phyloP scores from a whole-genome alignment of 2,797 vertebrate genomes.

The Phataginus tricuspis region DNA sequence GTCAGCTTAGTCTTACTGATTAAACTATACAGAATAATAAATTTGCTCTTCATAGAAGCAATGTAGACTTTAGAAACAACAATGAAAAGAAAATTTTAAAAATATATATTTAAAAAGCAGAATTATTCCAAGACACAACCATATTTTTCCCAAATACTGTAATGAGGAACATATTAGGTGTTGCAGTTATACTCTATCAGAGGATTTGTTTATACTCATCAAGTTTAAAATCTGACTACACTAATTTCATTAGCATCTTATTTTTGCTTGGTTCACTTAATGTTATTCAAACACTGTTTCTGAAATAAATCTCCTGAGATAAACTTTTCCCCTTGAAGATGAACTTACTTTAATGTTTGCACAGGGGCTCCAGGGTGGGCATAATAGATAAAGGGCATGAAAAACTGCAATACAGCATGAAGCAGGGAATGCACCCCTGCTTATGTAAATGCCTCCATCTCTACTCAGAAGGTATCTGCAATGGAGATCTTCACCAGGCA shows the following conservation, averaged over 20 bases:
- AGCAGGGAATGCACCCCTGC: background rate
- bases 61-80: background rate
- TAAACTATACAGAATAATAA: background rate
- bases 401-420: background rate
- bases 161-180: conserved; percentile 15
- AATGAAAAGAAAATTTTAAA: background rate
- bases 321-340: conserved; percentile 42
- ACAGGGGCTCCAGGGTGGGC: background rate
- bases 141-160: background rate
- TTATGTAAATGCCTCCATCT: background rate
- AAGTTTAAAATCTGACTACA: conserved; percentile 59
- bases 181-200: background rate
- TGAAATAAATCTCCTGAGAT: conserved; percentile 45
- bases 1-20: background rate
- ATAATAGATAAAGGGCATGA: background rate
- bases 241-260: conserved; percentile 74
- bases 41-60: background rate
- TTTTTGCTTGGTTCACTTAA: conserved; percentile 63
- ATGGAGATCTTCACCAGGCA: background rate
- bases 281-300: conserved; percentile 62
- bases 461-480: background rate
- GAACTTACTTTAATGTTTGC: conserved; percentile 43
- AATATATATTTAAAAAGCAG: background rate
- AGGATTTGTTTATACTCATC: conserved; percentile 55
- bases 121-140: conserved; percentile 16